Base-by-base conservation (phyloP, 2,797 vertebrate species). In the Eulemur mongoz region DNA sequence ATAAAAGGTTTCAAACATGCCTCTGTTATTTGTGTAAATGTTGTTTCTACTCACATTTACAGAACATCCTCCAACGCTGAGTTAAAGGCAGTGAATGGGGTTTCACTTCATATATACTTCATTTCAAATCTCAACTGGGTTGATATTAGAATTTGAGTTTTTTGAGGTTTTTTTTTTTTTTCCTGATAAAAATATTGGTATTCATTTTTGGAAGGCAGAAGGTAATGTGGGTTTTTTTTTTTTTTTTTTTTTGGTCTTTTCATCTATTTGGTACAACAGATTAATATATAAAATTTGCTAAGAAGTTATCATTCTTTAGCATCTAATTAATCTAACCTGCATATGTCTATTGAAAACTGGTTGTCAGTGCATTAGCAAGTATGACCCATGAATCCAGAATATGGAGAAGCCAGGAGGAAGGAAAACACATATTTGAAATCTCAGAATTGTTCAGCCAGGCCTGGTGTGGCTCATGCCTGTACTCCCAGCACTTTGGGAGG, bases 1-100 rank as follows among this genome's bases (percentile, higher is more conserved):
- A 97, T 98, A 97, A 98, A 98, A 93, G 63, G 59, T 94, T 95
- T 96, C 93, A 75, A 80, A 90, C 79, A 43, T 54, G 76, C 73
- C 57, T 81, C 52, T 54, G 63, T 83, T 54, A 3, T 45, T 18
- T 12, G 75, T 57, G 27, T 43, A 30, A 63, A 35, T 84, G 72
- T 90, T 73, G 10, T 81, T 97, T 95, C 65, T 93, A 5, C 59
- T 91, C 43, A 54, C 5, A 9, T 22, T 35, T 65, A 14, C 32
- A 40, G 54, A 25, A 3, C 18, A 50, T 27, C 48, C 54, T 90
- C 72, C 43, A 52, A 5, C 4, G 0, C 18, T 25, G 18, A 76
- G 73, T 76, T 54, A 81, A 63, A 54, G 12, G 65, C 14, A 2
- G 2, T 9, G 22, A 23, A 15, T 20, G 35, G 40, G 25, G 9